These are phyloP conservation scores for Standfussiana lucernea DNA, from an alignment of 2,888 invertebrate genomes.

Conservation along the genomic window DNA sequence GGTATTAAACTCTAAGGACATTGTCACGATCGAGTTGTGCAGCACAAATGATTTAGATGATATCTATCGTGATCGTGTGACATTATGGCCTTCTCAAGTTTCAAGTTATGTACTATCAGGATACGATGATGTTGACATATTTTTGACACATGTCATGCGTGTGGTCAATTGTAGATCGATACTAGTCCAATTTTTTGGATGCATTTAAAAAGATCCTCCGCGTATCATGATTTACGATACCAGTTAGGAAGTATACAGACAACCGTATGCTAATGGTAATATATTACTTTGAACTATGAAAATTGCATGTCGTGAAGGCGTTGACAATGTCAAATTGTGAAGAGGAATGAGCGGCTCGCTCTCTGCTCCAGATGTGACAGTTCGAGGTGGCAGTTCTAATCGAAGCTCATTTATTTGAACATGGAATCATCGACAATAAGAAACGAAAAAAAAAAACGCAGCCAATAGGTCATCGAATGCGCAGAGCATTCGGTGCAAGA, in stretches of 20 bases:
- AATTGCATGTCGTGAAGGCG: too few relatives aligned
- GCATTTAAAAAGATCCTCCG: not conserved
- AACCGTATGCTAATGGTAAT: too few relatives aligned
- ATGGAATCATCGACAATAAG: too few relatives aligned
- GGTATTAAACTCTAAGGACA: conserved; percentile 47
- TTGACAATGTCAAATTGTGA: too few relatives aligned
- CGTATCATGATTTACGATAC: too few relatives aligned
- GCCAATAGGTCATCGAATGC: not conserved
- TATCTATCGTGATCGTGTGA: conserved; percentile 52
- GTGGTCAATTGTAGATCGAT: not conserved
- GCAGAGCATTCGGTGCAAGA: not conserved
- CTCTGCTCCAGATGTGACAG: too few relatives aligned
- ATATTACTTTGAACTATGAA: too few relatives aligned
- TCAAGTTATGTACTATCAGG: conserved; percentile 11
- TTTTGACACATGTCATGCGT: not conserved
- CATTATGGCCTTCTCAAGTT: conserved; percentile 7
- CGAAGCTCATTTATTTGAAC: too few relatives aligned
- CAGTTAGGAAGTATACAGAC: too few relatives aligned
- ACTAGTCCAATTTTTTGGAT: not conserved
- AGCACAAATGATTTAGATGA: conserved; percentile 49
- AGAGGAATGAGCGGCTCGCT: too few relatives aligned
- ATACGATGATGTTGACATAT: not conserved
- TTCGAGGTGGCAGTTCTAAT: too few relatives aligned
- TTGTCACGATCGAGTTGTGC: conserved; percentile 42
- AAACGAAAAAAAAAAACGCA: too few relatives aligned